phyloP scores from a whole-genome alignment of 2,888 invertebrate species.

The Anorthoa munda region DNA sequence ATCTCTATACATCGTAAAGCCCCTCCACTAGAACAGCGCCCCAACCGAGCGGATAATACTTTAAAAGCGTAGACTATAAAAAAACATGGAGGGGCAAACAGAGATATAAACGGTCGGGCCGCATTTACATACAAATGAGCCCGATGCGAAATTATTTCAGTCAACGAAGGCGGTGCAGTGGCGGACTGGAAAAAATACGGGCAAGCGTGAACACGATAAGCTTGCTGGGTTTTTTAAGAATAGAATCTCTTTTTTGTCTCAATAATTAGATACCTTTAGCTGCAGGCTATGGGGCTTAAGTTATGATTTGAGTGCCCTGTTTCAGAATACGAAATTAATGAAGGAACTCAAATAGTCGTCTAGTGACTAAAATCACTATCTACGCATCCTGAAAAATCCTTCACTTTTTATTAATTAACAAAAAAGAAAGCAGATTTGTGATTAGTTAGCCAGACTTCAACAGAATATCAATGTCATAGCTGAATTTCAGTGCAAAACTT shows the following conservation, averaged over 20 bases:
- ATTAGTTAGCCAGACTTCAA: too few species aligned
- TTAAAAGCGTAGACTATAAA: constrained; percentile 77
- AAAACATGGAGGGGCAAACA: constrained; percentile 83
- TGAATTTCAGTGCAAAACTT: not conserved
- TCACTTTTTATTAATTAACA: too few species aligned
- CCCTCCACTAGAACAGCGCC: constrained; percentile 60
- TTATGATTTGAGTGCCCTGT: not conserved
- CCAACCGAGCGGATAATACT: constrained; percentile 68
- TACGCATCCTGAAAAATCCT: too few species aligned
- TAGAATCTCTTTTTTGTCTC: not conserved
- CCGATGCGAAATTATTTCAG: constrained; percentile 80
- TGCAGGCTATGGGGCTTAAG: not conserved
- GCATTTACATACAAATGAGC: constrained; percentile 89
- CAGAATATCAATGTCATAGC: not conserved
- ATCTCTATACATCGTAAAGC: constrained; percentile 58
- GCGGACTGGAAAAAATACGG: constrained; percentile 69
- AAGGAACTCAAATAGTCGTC: not conserved
- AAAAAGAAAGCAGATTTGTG: too few species aligned
- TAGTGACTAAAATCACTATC: too few species aligned
- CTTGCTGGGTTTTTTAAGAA: constrained; percentile 30
- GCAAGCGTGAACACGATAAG: constrained; percentile 52
- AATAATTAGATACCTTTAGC: not conserved
- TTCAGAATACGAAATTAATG: not conserved
- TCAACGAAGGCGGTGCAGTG: constrained; percentile 73
- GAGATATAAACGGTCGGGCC: constrained; percentile 83